Evolutionary conservation across 2,888 invertebrate genomes (phyloP).

Genomic region (Listrodromus nycthemerus): DNA sequence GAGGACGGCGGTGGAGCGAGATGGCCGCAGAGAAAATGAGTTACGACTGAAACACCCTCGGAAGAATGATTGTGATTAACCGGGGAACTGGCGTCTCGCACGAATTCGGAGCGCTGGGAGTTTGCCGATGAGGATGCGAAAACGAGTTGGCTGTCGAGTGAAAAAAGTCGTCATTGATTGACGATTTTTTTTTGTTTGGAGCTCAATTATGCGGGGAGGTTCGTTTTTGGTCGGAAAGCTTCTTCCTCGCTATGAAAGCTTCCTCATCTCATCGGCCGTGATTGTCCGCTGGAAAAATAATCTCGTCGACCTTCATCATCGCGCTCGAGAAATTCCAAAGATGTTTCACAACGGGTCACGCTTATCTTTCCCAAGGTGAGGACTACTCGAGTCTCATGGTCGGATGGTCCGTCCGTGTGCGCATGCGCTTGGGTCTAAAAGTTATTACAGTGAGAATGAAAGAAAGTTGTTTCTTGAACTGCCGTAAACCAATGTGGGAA

Average conservation of each 20-base stretch:
- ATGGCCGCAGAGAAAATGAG: not conserved
- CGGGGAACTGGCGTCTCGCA: not conserved
- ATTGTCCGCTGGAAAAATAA: not conserved
- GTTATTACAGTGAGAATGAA: slow-evolving; percentile 10
- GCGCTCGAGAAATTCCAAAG: not conserved
- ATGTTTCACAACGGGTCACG: not conserved
- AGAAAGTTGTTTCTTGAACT: slow-evolving; percentile 28
- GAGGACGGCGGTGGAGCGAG: not conserved
- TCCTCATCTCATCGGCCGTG: too few species aligned
- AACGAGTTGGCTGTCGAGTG: too few species aligned
- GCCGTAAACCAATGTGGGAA: slow-evolving; percentile 24
- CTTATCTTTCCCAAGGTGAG: slow-evolving; percentile 3
- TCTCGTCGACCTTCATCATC: not conserved
- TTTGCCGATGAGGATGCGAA: too few species aligned
- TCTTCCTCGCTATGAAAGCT: too few species aligned
- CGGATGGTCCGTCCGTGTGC: not conserved
- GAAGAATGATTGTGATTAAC: slow-evolving; percentile 1
- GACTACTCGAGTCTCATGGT: slow-evolving; percentile 26
- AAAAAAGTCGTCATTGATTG: too few species aligned
- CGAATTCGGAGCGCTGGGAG: too few species aligned
- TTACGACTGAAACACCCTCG: slow-evolving; percentile 2
- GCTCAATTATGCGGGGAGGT: too few species aligned
- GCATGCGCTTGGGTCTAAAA: slow-evolving; percentile 24
- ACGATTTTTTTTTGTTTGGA: too few species aligned
- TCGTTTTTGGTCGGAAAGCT: too few species aligned